These are phyloP conservation scores for Zhuqinia jingwanae DNA, from an alignment of 2,888 invertebrate species.

Conservation along the genomic window DNA sequence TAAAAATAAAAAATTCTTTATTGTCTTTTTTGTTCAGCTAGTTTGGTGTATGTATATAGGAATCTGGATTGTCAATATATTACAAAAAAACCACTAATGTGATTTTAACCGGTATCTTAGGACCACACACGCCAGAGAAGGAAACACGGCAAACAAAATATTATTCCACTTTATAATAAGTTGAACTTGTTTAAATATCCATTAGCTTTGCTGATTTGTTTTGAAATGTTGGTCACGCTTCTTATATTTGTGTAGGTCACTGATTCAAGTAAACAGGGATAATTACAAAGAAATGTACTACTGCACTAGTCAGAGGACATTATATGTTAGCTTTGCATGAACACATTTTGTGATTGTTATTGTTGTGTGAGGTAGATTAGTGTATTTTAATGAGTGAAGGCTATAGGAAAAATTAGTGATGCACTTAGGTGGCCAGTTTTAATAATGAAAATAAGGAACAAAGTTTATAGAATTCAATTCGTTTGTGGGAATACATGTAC, in stretches of 20 bases:
- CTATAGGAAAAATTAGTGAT: constrained; percentile 38
- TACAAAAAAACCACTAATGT: background rate
- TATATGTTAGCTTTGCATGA: background rate
- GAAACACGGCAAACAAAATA: background rate
- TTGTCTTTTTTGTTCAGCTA: too few relatives aligned
- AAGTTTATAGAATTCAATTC: constrained; percentile 11
- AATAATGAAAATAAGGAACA: background rate
- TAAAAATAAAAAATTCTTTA: too few relatives aligned
- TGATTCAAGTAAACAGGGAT: background rate
- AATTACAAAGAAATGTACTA: constrained; percentile 30
- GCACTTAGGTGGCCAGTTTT: constrained; percentile 53
- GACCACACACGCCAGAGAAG: background rate
- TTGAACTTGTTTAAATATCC: background rate
- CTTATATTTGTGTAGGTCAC: background rate
- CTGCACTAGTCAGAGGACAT: background rate
- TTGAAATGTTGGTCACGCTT: background rate
- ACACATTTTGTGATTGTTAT: too few relatives aligned
- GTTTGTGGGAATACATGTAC: background rate
- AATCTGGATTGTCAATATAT: too few relatives aligned
- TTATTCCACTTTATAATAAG: background rate
- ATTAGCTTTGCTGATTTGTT: background rate
- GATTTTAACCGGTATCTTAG: too few relatives aligned
- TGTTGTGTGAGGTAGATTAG: too few relatives aligned
- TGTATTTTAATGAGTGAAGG: background rate
- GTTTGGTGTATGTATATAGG: too few relatives aligned